Evolutionary conservation across 2,888 invertebrate species (phyloP).

Genomic region (Sesia apiformis): DNA sequence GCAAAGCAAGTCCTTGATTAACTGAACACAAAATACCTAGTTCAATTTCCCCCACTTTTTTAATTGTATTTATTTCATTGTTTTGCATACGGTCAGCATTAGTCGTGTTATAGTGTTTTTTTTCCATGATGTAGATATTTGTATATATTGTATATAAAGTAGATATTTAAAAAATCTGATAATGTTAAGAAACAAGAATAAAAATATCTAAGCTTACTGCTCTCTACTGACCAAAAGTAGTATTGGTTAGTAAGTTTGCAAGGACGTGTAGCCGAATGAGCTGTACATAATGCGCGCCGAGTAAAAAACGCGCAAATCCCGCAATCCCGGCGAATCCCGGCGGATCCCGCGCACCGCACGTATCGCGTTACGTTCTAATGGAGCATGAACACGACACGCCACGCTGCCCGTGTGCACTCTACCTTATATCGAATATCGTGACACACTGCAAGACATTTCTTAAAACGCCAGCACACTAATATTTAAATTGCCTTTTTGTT

Average conservation of each 20-base stretch:
- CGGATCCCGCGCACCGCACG: constrained; percentile 1
- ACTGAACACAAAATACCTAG: too few relatives aligned
- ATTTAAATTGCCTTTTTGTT: not conserved
- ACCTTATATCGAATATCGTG: constrained; percentile 13
- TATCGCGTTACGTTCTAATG: constrained; percentile 12
- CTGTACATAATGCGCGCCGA: constrained; percentile 5
- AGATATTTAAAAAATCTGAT: too few relatives aligned
- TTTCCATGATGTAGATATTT: too few relatives aligned
- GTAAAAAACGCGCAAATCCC: constrained; percentile 22
- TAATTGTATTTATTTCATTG: too few relatives aligned
- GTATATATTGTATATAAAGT: too few relatives aligned
- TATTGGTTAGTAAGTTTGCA: not conserved
- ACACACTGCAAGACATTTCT: not conserved
- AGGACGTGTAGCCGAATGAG: not conserved
- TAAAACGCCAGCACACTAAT: not conserved
- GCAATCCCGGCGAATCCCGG: constrained; percentile 13
- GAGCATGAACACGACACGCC: constrained; percentile 16
- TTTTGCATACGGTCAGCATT: too few relatives aligned
- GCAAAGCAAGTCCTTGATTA: too few relatives aligned
- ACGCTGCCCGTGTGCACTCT: constrained; percentile 5
- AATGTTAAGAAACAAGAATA: too few relatives aligned
- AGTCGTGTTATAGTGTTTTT: too few relatives aligned
- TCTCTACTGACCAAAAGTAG: too few relatives aligned
- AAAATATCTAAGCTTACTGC: too few relatives aligned
- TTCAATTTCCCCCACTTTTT: too few relatives aligned